These are phyloP conservation scores for Gymnoscopelus braueri DNA, from an alignment of 2,797 vertebrate genomes.

Conservation along the genomic window DNA sequence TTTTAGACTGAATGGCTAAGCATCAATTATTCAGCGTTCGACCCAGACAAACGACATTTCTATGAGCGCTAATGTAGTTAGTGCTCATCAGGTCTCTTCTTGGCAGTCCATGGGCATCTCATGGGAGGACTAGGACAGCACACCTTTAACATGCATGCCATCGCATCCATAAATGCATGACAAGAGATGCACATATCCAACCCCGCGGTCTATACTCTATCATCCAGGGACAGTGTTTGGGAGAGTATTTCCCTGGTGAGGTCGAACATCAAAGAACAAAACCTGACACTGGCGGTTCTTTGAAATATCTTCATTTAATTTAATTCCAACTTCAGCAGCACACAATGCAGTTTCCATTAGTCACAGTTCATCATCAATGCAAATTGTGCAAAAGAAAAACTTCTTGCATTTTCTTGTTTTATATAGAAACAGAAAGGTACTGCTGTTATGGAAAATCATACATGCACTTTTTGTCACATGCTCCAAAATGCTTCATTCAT, in stretches of 20 bases:
- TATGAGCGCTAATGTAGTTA: conserved; percentile 6
- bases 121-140: neutral
- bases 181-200: conserved; percentile 12
- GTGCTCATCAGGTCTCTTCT: conserved; percentile 11
- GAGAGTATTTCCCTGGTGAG: conserved; percentile 7
- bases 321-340: conserved; percentile 2
- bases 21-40: conserved; percentile 67
- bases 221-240: neutral
- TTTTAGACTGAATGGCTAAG: conserved; percentile 51
- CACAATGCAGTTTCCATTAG: conserved; percentile 10
- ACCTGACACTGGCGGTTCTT: neutral
- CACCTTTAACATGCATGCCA: conserved; percentile 37
- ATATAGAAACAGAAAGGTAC: conserved; percentile 19
- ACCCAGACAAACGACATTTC: conserved; percentile 39
- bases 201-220: conserved; percentile 16
- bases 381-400: conserved; percentile 22
- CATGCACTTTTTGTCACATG: conserved; percentile 64
- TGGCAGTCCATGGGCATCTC: conserved; percentile 9
- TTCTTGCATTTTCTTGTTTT: neutral
- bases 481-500: conserved; percentile 66
- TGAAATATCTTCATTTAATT: conserved; percentile 5
- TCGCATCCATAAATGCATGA: conserved; percentile 47
- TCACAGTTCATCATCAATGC: conserved; percentile 1
- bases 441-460: conserved; percentile 29
- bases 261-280: conserved; percentile 25